Evolutionary conservation across 1,140 invertebrate species (phyloP).

Genomic region (Sminthurides bifidus): DNA sequence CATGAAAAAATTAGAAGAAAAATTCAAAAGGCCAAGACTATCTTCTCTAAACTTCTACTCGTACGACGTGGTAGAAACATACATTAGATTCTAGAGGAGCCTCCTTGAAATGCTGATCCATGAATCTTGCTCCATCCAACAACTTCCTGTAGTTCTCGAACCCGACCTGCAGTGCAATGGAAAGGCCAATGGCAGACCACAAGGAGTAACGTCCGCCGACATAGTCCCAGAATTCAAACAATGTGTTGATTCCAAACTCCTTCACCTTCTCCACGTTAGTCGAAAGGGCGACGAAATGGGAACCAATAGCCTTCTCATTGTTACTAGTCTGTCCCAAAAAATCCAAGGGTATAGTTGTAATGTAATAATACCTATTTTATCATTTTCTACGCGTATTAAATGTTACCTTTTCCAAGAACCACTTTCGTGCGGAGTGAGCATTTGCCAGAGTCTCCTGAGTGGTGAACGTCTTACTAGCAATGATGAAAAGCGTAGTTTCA

Average conservation of each 20-base stretch:
- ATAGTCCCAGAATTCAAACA: slow-evolving; percentile 99
- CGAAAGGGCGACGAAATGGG: slow-evolving; percentile 96
- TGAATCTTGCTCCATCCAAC: slow-evolving; percentile 76
- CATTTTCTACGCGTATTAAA: neutral
- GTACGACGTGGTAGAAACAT: slow-evolving; percentile 34
- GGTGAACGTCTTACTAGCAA: slow-evolving; percentile 98
- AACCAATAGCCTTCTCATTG: slow-evolving; percentile 58
- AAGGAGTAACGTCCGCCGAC: slow-evolving; percentile 95
- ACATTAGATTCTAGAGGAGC: slow-evolving; percentile 91
- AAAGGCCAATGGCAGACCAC: slow-evolving; percentile 97
- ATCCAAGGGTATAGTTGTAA: neutral
- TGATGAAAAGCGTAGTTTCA: slow-evolving; percentile 92
- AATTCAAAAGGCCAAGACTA: neutral
- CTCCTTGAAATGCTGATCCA: slow-evolving; percentile 87
- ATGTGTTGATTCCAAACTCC: slow-evolving; percentile 97
- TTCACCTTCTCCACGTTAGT: slow-evolving; percentile 87
- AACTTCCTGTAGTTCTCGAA: slow-evolving; percentile 93
- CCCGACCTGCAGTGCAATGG: slow-evolving; percentile 85
- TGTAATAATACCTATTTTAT: neutral
- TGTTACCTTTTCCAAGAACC: slow-evolving; percentile 61
- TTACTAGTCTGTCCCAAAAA: slow-evolving; percentile 13
- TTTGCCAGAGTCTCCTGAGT: slow-evolving; percentile 99
- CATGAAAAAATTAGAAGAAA: slow-evolving; percentile 1
- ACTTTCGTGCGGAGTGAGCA: slow-evolving; percentile 88
- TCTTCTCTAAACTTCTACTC: neutral